Percentiles rank a stretch among this genome's conserved stretches.
These are phyloP conservation scores for Sturnus vulgaris DNA, from an alignment of 2,113 vertebrate genomes.

Conservation along the genomic window DNA sequence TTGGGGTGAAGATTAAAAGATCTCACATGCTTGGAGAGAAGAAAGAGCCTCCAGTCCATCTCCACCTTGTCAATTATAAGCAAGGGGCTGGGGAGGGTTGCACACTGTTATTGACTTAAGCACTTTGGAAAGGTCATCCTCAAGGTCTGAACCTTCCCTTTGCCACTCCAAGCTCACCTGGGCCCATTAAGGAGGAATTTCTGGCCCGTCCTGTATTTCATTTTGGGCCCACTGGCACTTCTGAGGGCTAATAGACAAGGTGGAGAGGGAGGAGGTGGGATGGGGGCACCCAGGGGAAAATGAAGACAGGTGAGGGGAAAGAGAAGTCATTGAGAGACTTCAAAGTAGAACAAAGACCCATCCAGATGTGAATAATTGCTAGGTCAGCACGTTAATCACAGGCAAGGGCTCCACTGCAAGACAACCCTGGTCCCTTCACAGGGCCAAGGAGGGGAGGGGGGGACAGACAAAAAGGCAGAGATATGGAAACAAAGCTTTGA, in stretches of 20 bases:
- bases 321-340: constrained; percentile 65
- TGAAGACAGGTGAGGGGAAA: constrained; percentile 49
- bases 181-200: constrained; percentile 67
- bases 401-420: constrained; percentile 3
- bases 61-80: constrained; percentile 51
- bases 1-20: constrained; percentile 36
- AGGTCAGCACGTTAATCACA: constrained; percentile 69
- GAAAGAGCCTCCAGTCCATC: constrained; percentile 51
- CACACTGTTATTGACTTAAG: constrained; percentile 44
- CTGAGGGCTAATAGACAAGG: constrained; percentile 17
- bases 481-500: constrained; percentile 36
- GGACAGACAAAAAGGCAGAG: not conserved
- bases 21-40: not conserved
- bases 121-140: constrained; percentile 60
- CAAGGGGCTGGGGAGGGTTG: not conserved
- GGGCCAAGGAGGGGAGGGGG: not conserved
- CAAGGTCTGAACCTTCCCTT: constrained; percentile 47
- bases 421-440: constrained; percentile 6
- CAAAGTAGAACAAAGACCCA: constrained; percentile 61
- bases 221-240: constrained; percentile 45
- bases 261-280: constrained; percentile 25
- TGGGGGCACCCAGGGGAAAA: not conserved
- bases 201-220: not conserved
- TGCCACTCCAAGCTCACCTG: constrained; percentile 56
- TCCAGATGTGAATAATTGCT: constrained; percentile 74